Conservation (phyloP, 2,888 invertebrate species). For the Temnothorax unifasciatus region DNA sequence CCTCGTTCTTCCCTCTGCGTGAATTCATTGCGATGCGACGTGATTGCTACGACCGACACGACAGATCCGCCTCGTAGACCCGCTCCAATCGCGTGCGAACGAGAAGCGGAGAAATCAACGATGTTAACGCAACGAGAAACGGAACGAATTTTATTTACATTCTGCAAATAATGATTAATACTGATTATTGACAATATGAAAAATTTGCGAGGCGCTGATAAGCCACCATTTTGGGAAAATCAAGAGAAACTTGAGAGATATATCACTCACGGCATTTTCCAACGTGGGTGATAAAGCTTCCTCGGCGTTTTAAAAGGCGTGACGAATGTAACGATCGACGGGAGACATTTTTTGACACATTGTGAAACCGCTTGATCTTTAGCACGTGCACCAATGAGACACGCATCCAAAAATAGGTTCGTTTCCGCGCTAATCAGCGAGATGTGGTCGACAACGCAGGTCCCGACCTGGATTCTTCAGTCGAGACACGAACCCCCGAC, state of each 20-base stretch:
- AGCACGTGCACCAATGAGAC: slow-evolving; percentile 16
- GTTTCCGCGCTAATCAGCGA: slow-evolving; percentile 4
- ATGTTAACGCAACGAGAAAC: not conserved
- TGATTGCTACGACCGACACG: not conserved
- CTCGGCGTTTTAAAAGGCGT: not conserved
- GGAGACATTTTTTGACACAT: slow-evolving; percentile 7
- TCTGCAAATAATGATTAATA: slow-evolving; percentile 4
- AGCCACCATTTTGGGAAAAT: slow-evolving; percentile 12
- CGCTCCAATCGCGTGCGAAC: not conserved
- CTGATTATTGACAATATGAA: not conserved
- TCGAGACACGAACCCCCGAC: not conserved
- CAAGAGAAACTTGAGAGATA: not conserved
- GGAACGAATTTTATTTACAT: not conserved
- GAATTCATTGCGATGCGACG: slow-evolving; percentile 11
- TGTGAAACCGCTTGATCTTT: not conserved
- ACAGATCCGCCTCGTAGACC: not conserved
- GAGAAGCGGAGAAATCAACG: not conserved
- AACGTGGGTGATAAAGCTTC: not conserved
- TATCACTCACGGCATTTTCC: slow-evolving; percentile 8
- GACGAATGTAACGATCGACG: not conserved
- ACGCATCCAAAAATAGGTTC: slow-evolving; percentile 8
- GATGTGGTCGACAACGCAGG: not conserved
- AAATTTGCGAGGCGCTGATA: not conserved
- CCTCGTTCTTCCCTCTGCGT: slow-evolving; percentile 12
- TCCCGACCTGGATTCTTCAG: not conserved